Evolutionary conservation across 2,888 invertebrate species (phyloP).

Genomic region (Athalia cordata): DNA sequence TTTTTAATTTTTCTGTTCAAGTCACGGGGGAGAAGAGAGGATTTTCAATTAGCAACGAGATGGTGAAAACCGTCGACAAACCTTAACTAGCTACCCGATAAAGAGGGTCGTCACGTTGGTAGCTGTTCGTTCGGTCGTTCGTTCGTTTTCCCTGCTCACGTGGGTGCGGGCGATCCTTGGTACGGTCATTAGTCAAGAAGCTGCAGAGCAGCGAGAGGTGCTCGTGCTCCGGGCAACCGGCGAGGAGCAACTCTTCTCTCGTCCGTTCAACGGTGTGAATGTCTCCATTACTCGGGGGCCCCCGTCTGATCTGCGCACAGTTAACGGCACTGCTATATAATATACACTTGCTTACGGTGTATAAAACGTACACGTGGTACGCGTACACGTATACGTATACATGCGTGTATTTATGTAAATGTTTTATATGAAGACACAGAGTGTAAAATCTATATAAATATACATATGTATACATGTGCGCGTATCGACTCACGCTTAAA

Average conservation of each 20-base stretch:
- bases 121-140: background rate
- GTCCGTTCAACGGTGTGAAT: conserved; percentile 16
- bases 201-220: background rate
- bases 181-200: conserved; percentile 45
- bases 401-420: background rate
- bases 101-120: conserved; percentile 22
- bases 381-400: background rate
- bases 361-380: background rate
- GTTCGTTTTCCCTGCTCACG: conserved; percentile 5
- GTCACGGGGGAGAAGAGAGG: background rate
- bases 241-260: conserved; percentile 27
- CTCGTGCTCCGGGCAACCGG: conserved; percentile 21
- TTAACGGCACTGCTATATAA: background rate
- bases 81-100: conserved; percentile 1
- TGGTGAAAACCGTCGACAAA: background rate
- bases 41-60: background rate
- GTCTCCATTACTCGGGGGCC: conserved; percentile 40
- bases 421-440: background rate
- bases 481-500: conserved; percentile 28
- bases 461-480: background rate
- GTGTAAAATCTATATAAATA: no score
- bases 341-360: background rate
- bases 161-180: conserved; percentile 40
- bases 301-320: conserved; percentile 37
- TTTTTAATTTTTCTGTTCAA: no score